A percentile compares a stretch with the other conserved stretches of the same genome.
Evolutionary conservation across 2,113 vertebrate species (phyloP).

Genomic region (Cavia aperea): DNA sequence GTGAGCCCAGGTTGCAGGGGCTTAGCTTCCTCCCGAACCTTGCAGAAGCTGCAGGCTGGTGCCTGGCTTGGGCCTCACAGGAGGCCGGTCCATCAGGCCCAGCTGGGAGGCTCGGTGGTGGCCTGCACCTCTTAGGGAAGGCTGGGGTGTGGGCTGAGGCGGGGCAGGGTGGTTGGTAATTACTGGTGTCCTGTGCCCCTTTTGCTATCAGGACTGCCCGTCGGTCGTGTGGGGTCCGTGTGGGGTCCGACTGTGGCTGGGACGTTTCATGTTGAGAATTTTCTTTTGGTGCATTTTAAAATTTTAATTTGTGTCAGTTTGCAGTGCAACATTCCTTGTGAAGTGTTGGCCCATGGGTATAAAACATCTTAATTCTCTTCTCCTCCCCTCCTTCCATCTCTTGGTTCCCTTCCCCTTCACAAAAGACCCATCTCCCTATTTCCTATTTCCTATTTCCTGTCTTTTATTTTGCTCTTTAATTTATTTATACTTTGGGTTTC

Average conservation of each 20-base stretch:
- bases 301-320: not conserved
- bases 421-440: not conserved
- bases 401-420: not conserved
- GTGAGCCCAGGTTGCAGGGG: not conserved
- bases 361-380: not conserved
- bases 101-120: not conserved
- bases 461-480: not conserved
- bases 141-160: not conserved
- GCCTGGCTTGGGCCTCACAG: not conserved
- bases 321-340: not conserved
- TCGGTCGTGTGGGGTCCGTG: not conserved
- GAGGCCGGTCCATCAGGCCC: not conserved
- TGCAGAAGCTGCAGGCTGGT: not conserved
- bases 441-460: not conserved
- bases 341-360: not conserved
- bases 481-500: not conserved
- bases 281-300: not conserved
- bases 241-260: not conserved
- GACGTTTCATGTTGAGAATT: not conserved
- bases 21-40: not conserved
- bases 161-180: not conserved
- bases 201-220: not conserved
- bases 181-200: not conserved
- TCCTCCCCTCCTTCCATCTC: no score
- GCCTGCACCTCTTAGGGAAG: not conserved